A percentile compares a stretch with the other conserved stretches of the same genome.
phyloP scores from a whole-genome alignment of 2,888 invertebrate species.

The Merodon equestris region DNA sequence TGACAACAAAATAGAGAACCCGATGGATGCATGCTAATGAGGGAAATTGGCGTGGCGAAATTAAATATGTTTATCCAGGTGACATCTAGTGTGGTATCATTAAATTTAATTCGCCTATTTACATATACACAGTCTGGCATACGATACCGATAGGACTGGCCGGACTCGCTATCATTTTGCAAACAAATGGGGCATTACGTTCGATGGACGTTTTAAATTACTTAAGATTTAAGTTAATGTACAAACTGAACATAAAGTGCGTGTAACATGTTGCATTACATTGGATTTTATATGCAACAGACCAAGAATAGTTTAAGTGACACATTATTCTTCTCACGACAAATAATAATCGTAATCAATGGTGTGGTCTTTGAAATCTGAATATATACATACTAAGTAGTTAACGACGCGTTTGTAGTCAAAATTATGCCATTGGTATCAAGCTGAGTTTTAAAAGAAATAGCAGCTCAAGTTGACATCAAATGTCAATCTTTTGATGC shows the following conservation, averaged over 20 bases:
- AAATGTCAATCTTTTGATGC: conserved; percentile 23
- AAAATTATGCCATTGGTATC: too few relatives aligned
- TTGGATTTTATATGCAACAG: too few relatives aligned
- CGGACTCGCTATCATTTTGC: conserved; percentile 11
- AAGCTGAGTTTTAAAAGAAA: background rate
- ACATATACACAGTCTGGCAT: conserved; percentile 34
- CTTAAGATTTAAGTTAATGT: too few relatives aligned
- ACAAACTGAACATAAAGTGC: too few relatives aligned
- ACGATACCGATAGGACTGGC: background rate
- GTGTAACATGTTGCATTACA: too few relatives aligned
- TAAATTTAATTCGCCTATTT: conserved; percentile 51
- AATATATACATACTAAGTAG: too few relatives aligned
- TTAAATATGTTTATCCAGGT: conserved; percentile 51
- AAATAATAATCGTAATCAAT: too few relatives aligned
- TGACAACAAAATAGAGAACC: conserved; percentile 3
- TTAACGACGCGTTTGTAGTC: background rate
- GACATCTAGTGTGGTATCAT: conserved; percentile 50
- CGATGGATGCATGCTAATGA: conserved; percentile 64
- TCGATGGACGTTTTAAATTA: too few relatives aligned
- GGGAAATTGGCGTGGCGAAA: conserved; percentile 57
- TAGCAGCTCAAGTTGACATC: conserved; percentile 18
- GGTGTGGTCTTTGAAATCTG: too few relatives aligned
- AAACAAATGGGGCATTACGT: too few relatives aligned
- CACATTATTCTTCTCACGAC: too few relatives aligned
- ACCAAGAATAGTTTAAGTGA: too few relatives aligned